Conservation (phyloP, 2,888 invertebrate species). For the Noctua janthina region DNA sequence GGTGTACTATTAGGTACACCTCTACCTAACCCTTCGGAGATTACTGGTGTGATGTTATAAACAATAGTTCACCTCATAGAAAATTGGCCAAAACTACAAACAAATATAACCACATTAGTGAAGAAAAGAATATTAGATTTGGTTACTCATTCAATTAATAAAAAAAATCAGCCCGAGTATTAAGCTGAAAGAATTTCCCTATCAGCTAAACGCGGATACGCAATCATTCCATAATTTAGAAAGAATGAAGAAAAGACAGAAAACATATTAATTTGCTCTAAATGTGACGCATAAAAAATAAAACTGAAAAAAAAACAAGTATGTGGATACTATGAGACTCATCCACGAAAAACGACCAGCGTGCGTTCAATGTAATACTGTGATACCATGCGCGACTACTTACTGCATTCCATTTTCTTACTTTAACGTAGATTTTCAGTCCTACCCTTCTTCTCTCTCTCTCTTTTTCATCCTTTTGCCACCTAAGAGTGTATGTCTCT, state of each 20-base stretch:
- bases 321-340: not conserved
- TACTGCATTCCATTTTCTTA: not conserved
- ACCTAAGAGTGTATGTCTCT: no score
- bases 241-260: not conserved
- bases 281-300: not conserved
- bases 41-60: no score
- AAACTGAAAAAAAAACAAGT: not conserved
- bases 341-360: not conserved
- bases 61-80: not conserved
- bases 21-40: no score
- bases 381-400: not conserved
- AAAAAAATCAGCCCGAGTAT: not conserved
- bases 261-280: not conserved
- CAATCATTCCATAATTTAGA: not conserved
- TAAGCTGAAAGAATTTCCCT: not conserved
- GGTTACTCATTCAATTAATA: no score
- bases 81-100: no score
- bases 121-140: not conserved
- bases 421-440: not conserved
- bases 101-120: not conserved
- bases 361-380: not conserved
- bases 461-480: no score
- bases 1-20: no score
- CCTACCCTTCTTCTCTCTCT: no score
- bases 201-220: not conserved